Base-by-base conservation (phyloP, 2,797 vertebrate species). In the Argentina silus region DNA sequence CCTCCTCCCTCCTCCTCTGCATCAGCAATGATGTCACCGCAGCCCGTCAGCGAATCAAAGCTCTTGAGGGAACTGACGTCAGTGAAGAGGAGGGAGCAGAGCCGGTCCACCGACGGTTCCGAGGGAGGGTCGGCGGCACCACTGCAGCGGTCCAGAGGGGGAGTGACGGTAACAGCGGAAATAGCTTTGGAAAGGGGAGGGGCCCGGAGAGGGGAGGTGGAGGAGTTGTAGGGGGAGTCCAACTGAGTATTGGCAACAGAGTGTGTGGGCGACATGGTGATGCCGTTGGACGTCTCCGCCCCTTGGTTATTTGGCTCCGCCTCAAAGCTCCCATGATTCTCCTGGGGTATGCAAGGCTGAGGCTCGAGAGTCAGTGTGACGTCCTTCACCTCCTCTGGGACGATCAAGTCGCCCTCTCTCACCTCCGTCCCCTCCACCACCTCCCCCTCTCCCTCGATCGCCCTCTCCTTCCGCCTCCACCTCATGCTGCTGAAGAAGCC, bases 31-130 rank as follows among this genome's bases (percentile, higher is more conserved):
- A 99, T 98, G 93, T 99, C 98, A 76, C 98, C 98, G 55, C 98
- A 99, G 88, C 98, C 98, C 56, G 98, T 99, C 88, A 99, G 94
- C 85, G 98, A 99, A 94, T 99, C 98, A 87, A 99, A 99, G 94
- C 98, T 99, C 94, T 99, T 99, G 82, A 99, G 95, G 83, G 98
- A 99, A 80, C 98, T 98, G 93, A 99, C 98, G 87, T 99, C 98
- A 77, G 94, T 97, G 91, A 99, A 98, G 92, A 99, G 93, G 89
- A 99, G 92, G 82, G 97, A 95, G 91, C 96, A 97, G 67, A 95
- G 87, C 76, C 93, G 93, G 86, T 95, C 95, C 84, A 96, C 94
- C 3, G 96, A 96, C 8, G 95, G 96, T 88, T 99, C 98, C n/a
- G 96, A 97, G 83, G 96, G 96, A 45, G 96, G 97, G 86, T 98